Evolutionary conservation across 2,888 invertebrate genomes (phyloP).

Genomic region (Eurytoma adleriae): DNA sequence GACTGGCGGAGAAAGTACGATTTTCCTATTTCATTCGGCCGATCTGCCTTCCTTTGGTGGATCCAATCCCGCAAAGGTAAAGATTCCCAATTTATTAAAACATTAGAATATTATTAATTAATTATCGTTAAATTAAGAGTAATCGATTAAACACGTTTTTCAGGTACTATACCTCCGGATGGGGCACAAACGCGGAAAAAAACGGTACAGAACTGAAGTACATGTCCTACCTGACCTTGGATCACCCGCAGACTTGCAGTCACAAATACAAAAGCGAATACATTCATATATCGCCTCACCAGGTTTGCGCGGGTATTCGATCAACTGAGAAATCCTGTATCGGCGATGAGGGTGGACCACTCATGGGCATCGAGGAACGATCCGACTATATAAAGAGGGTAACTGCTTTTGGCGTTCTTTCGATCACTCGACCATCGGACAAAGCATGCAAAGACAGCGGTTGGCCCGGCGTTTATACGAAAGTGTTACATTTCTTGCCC

Average conservation of each 20-base stretch:
- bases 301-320: slow-evolving; percentile 82
- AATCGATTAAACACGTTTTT: slow-evolving; percentile 64
- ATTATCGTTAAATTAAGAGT: background rate
- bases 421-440: slow-evolving; percentile 79
- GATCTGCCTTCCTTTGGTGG: slow-evolving; percentile 79
- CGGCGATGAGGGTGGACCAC: slow-evolving; percentile 80
- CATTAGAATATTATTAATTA: background rate
- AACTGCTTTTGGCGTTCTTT: slow-evolving; percentile 80
- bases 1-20: slow-evolving; percentile 78
- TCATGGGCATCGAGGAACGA: slow-evolving; percentile 77
- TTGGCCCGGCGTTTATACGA: slow-evolving; percentile 83
- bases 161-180: slow-evolving; percentile 80
- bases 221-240: slow-evolving; percentile 77
- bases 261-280: slow-evolving; percentile 77
- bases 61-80: slow-evolving; percentile 70
- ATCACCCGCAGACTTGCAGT: slow-evolving; percentile 76
- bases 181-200: slow-evolving; percentile 80
- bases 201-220: slow-evolving; percentile 79
- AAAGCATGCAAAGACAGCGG: slow-evolving; percentile 74
- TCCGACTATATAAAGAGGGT: slow-evolving; percentile 67
- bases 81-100: background rate
- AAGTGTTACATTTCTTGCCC: slow-evolving; percentile 80
- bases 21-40: slow-evolving; percentile 79
- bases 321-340: slow-evolving; percentile 84
- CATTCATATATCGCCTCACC: slow-evolving; percentile 76